These are phyloP conservation scores for Drosophila yakuba DNA, from an alignment of 1,140 invertebrate species.

Conservation along the genomic window DNA sequence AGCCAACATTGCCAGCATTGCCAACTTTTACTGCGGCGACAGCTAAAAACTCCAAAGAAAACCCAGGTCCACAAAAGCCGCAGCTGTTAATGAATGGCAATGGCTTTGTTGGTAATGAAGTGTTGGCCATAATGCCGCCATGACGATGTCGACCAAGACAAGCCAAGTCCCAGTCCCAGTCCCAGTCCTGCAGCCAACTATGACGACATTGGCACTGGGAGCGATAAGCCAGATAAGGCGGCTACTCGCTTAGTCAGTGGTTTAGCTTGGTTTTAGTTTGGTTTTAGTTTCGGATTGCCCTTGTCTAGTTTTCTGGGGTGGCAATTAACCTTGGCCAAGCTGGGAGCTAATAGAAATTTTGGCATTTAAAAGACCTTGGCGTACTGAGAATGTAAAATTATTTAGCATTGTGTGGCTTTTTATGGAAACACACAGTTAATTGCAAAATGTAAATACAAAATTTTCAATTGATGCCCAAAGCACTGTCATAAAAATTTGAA, in stretches of 20 bases:
- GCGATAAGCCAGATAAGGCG: slow-evolving; percentile 68
- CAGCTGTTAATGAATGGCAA: slow-evolving; percentile 78
- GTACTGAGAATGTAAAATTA: neutral
- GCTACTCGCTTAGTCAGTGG: slow-evolving; percentile 18
- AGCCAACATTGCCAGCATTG: slow-evolving; percentile 39
- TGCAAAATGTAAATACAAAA: neutral
- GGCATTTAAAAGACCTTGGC: neutral
- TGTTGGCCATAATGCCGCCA: slow-evolving; percentile 74
- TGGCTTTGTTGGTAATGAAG: slow-evolving; percentile 78
- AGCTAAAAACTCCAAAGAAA: slow-evolving; percentile 55
- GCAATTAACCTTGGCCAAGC: slow-evolving; percentile 49
- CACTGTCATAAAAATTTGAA: slow-evolving; percentile 5
- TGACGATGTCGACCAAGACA: slow-evolving; percentile 41
- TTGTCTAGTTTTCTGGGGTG: slow-evolving; percentile 15
- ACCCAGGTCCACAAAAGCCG: slow-evolving; percentile 59
- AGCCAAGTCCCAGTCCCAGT: slow-evolving; percentile 22
- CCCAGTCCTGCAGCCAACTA: slow-evolving; percentile 28
- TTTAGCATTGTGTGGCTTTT: too few relatives aligned
- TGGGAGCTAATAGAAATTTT: neutral
- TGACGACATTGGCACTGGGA: slow-evolving; percentile 59
- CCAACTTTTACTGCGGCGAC: slow-evolving; percentile 69
- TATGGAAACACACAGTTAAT: neutral
- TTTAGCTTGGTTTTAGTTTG: slow-evolving; percentile 34
- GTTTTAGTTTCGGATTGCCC: slow-evolving; percentile 17
- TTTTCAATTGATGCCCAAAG: neutral